Evolutionary conservation across 2,888 invertebrate genomes (phyloP).

Genomic region (Orthosia gracilis): DNA sequence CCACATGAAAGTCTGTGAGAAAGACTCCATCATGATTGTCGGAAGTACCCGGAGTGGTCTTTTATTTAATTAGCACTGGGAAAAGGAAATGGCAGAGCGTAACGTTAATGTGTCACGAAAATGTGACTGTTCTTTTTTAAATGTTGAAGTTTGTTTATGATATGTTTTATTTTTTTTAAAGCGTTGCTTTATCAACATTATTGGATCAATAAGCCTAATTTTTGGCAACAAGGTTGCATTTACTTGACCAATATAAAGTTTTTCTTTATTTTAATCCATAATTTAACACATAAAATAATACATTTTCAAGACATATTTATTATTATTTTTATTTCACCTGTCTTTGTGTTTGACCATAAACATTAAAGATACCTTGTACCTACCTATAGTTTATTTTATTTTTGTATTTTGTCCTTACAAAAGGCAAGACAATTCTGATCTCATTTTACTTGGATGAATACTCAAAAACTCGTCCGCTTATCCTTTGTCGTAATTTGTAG

Average conservation of each 20-base stretch:
- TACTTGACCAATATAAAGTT: neutral
- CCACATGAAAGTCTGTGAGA: constrained; percentile 45
- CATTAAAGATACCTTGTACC: no score
- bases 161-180: constrained; percentile 22
- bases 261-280: no score
- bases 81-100: constrained; percentile 42
- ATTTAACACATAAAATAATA: no score
- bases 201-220: neutral
- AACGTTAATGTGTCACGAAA: constrained; percentile 41
- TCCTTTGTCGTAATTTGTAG: constrained; percentile 43
- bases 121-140: constrained; percentile 15
- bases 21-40: constrained; percentile 59
- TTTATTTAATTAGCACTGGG: constrained; percentile 65
- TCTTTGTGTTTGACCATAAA: no score
- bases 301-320: no score
- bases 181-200: no score
- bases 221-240: neutral
- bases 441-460: constrained; percentile 29
- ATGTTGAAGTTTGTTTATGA: neutral
- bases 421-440: constrained; percentile 16
- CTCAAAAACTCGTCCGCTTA: constrained; percentile 23
- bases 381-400: no score
- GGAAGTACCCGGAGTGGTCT: constrained; percentile 54
- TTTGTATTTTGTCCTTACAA: neutral
- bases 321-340: no score